These are phyloP conservation scores for Scaptomyza graminum DNA, from an alignment of 1,140 invertebrate genomes.

Conservation along the genomic window DNA sequence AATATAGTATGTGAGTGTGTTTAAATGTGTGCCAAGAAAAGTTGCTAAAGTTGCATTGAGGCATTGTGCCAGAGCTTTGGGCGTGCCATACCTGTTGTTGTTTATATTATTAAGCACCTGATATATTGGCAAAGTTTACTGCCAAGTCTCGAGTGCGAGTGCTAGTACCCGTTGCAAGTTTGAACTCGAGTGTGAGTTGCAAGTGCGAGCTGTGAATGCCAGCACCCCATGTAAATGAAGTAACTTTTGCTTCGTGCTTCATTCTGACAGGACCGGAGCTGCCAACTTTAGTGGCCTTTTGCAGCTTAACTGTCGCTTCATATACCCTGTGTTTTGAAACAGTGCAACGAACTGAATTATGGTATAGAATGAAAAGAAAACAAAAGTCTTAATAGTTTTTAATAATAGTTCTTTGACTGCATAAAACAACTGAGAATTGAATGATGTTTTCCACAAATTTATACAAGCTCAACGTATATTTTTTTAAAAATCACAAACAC, in stretches of 20 bases:
- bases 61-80: slow-evolving; percentile 17
- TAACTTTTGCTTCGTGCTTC: slow-evolving; percentile 54
- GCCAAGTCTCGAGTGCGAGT: slow-evolving; percentile 40
- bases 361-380: too few relatives aligned
- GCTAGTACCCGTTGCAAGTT: slow-evolving; percentile 15
- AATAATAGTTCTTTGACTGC: too few relatives aligned
- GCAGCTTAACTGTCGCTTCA: background rate
- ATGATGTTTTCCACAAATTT: too few relatives aligned
- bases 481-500: too few relatives aligned
- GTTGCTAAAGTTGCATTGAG: slow-evolving; percentile 62
- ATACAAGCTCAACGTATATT: too few relatives aligned
- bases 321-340: slow-evolving; percentile 2
- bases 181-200: slow-evolving; percentile 18
- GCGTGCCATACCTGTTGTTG: slow-evolving; percentile 45
- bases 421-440: too few relatives aligned
- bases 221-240: slow-evolving; percentile 57
- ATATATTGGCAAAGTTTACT: slow-evolving; percentile 77
- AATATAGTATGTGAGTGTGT: slow-evolving; percentile 11
- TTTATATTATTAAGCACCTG: slow-evolving; percentile 74
- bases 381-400: too few relatives aligned
- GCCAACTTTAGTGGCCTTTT: slow-evolving; percentile 28
- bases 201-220: slow-evolving; percentile 2
- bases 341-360: background rate
- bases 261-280: slow-evolving; percentile 31
- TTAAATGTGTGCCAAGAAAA: slow-evolving; percentile 30